Conservation (phyloP, 1,140 invertebrate species). For the Penaeus indicus region DNA sequence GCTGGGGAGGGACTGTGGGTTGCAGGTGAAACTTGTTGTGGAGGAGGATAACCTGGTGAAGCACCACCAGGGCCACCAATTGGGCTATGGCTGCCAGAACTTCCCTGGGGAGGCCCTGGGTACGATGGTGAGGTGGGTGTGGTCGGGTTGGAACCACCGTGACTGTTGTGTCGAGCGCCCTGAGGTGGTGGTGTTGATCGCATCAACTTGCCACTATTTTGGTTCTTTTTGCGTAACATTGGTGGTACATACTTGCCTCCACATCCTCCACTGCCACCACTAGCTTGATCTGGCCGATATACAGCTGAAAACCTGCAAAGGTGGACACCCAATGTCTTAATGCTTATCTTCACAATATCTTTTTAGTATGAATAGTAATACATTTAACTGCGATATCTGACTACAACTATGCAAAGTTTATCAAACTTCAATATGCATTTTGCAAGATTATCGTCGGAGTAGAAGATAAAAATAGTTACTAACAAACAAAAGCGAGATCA, state of each 20-base stretch:
- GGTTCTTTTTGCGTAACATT: constrained; percentile 80
- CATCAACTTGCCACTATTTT: constrained; percentile 73
- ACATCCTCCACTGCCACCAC: constrained; percentile 71
- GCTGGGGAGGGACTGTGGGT: constrained; percentile 41
- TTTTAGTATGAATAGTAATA: too few relatives aligned
- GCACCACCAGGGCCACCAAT: constrained; percentile 23
- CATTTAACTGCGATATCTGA: too few relatives aligned
- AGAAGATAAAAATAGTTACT: too few relatives aligned
- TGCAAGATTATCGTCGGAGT: too few relatives aligned
- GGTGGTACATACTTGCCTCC: constrained; percentile 83
- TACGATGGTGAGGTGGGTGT: constrained; percentile 51
- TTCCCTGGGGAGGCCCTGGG: constrained; percentile 38
- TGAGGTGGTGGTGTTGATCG: constrained; percentile 74
- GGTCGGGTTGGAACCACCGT: constrained; percentile 48
- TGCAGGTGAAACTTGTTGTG: constrained; percentile 28
- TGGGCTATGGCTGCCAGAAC: constrained; percentile 31
- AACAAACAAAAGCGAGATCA: too few relatives aligned
- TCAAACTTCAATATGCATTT: too few relatives aligned
- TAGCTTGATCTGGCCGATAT: constrained; percentile 49
- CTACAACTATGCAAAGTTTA: too few relatives aligned
- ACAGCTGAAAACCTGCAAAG: constrained; percentile 52
- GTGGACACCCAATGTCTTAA: too few relatives aligned
- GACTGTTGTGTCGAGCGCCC: constrained; percentile 40
- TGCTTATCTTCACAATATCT: too few relatives aligned
- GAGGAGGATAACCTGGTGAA: constrained; percentile 39